A percentile compares a stretch with the other conserved stretches of the same genome.
phyloP scores from a whole-genome alignment of 2,113 vertebrate species.

The Ursus arctos region DNA sequence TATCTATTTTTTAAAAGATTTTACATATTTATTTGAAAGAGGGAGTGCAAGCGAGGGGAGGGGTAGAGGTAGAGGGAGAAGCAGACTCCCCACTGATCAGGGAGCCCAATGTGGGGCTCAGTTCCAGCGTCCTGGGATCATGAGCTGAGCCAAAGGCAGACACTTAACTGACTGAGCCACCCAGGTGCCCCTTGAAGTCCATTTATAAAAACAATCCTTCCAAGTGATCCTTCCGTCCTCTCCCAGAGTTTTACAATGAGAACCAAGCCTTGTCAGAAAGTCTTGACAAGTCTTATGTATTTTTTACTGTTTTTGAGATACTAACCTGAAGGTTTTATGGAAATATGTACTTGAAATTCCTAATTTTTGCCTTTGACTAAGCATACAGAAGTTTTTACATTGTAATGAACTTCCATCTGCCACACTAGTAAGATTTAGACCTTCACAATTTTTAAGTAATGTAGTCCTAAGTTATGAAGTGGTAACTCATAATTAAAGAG shows the following conservation, averaged over 20 bases:
- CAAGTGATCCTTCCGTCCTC: neutral
- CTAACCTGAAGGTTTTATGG: conserved; percentile 60
- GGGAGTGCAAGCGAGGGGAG: too few species aligned
- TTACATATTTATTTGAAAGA: too few species aligned
- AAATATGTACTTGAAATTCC: conserved; percentile 65
- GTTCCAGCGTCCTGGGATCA: neutral
- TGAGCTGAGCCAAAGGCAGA: neutral
- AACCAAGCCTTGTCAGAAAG: neutral
- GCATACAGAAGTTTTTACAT: neutral
- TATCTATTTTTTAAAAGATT: too few species aligned
- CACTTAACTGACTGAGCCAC: neutral
- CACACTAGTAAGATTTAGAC: conserved; percentile 50
- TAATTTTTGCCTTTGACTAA: conserved; percentile 52
- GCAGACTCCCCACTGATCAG: too few species aligned
- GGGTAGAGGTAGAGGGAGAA: too few species aligned
- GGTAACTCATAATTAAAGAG: conserved; percentile 55
- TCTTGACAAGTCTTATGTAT: neutral
- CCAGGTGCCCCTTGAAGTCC: neutral
- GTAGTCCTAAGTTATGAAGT: conserved; percentile 1
- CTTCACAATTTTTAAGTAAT: conserved; percentile 55
- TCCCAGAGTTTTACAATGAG: neutral
- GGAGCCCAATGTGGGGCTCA: neutral
- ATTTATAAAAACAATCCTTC: neutral
- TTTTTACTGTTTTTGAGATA: conserved; percentile 6
- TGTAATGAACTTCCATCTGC: conserved; percentile 47